Evolutionary conservation across 2,113 vertebrate genomes (phyloP).

Genomic region (Petromus typicus): DNA sequence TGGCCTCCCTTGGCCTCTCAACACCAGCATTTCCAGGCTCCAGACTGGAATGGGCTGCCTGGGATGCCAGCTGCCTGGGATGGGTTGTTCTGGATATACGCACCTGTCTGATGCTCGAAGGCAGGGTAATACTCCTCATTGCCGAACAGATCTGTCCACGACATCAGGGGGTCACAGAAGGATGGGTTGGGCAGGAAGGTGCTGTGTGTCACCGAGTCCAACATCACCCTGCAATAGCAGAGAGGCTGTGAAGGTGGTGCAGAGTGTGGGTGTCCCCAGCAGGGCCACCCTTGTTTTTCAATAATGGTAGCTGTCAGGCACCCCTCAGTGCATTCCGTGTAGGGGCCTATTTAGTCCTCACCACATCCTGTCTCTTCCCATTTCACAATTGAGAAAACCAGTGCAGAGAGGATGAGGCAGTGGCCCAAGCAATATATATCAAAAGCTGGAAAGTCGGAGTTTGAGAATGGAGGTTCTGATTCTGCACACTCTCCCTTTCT

Average conservation of each 20-base stretch:
- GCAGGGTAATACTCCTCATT: slow-evolving; percentile 75
- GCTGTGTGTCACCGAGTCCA: slow-evolving; percentile 83
- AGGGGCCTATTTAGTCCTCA: neutral
- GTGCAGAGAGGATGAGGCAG: neutral
- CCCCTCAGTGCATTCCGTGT: neutral
- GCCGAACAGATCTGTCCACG: slow-evolving; percentile 82
- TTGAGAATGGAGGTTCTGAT: neutral
- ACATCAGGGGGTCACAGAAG: slow-evolving; percentile 82
- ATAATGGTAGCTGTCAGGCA: neutral
- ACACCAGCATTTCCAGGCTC: neutral
- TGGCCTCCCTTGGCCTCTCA: neutral
- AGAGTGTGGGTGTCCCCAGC: neutral
- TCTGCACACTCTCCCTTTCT: neutral
- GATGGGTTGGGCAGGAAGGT: slow-evolving; percentile 78
- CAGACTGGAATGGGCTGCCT: neutral
- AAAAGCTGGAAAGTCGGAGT: neutral
- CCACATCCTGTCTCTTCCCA: neutral
- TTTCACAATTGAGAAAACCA: slow-evolving; percentile 19
- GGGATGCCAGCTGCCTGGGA: neutral
- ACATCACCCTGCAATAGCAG: slow-evolving; percentile 78
- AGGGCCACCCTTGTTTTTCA: neutral
- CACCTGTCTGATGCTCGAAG: slow-evolving; percentile 83
- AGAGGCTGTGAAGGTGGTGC: neutral
- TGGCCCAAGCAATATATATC: neutral
- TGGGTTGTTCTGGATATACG: neutral